Evolutionary conservation across 2,797 vertebrate species (phyloP).

Genomic region (Cottoperca gobio): DNA sequence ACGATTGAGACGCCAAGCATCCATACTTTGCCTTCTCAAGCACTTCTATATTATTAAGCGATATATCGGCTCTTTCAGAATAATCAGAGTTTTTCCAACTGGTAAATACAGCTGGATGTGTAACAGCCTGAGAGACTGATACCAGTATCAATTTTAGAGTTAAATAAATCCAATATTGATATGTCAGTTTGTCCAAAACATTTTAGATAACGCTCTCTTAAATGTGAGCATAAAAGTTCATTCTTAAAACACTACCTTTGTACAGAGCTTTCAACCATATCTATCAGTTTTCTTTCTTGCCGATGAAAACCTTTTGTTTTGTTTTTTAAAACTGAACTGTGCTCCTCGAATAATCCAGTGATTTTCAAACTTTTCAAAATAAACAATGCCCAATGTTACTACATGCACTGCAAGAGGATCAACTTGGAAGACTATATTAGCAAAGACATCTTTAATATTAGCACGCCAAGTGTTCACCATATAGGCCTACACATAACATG

Average conservation of each 20-base stretch:
- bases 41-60: background rate
- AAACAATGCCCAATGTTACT: background rate
- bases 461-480: too few species aligned
- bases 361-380: background rate
- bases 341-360: background rate
- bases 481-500: too few species aligned
- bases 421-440: background rate
- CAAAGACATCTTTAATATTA: background rate
- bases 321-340: background rate
- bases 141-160: background rate
- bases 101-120: background rate
- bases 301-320: background rate
- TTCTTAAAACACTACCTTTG: background rate
- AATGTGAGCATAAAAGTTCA: background rate
- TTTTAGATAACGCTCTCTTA: background rate
- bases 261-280: background rate
- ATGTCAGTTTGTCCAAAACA: background rate
- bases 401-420: background rate
- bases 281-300: background rate
- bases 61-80: background rate
- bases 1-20: background rate
- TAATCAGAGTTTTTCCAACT: too few species aligned
- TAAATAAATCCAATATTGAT: background rate
- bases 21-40: background rate
- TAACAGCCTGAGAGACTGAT: background rate